Evolutionary conservation across 2,888 invertebrate species (phyloP), one percentile per base, ranked within the genome.

Genomic region (Sarcophaga carnaria): DNA sequence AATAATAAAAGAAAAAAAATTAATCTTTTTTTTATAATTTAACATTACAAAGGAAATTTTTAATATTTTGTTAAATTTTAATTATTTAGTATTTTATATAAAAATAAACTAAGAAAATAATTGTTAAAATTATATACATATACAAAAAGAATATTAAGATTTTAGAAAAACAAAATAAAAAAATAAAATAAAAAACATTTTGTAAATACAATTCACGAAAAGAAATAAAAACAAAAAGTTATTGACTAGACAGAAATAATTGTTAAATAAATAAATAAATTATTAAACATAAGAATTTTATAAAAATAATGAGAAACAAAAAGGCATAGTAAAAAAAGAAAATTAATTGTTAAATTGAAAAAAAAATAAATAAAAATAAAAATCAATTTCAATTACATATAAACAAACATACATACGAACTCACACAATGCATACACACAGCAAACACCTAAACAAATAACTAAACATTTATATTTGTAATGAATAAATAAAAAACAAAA

Each of bases 261-360:
- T 78, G 72, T 78, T 85, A 75, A 54, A 82, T 64, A 83, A 80
- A 85, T 85, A 49, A 84, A 80, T 87, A 79, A 80, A 81, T 54
- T 22, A 80, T 67, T 64, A 80, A 66, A 37, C 54, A 67, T 81
- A 78, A 79, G 70, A 79, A 71, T 79, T 87, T 87, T 83, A 88
- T 88, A 84, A 59, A 83, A 86, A 64, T 66, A 49, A 49, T 60
- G 59, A 59, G 62, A 62, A 79, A 72, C 64, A 62, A 64, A 80
- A 75, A 81, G 79, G 37, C 3, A 37, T 54, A 14, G 3, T 4
- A 14, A 67, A 88, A 11, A 85, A 76, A 83, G 76, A 59, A 67
- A 66, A 37, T 37, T 88, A 85, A 81, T 76, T 78, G 78, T 83
- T 79, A 25, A 67, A 20, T 45, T 3, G 3, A 67, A 67, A 67